phyloP scores from a whole-genome alignment of 2,113 vertebrate genomes.

The Shinisaurus crocodilurus region DNA sequence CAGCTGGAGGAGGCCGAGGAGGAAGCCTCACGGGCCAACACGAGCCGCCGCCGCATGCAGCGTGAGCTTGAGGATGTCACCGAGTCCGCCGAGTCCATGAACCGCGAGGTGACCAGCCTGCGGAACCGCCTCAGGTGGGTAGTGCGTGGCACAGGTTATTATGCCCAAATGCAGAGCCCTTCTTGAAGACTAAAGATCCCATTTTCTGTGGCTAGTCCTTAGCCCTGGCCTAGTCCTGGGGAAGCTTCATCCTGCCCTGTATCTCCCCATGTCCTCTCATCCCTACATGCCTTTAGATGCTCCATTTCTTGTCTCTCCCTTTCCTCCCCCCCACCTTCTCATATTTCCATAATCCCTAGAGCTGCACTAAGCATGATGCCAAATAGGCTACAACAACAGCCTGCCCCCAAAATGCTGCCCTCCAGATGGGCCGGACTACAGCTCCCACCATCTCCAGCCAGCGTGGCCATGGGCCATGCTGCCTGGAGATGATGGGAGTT shows the following conservation, averaged over 20 bases:
- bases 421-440: too few relatives aligned
- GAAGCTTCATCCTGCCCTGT: neutral
- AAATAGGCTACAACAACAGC: neutral
- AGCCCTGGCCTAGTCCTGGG: neutral
- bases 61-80: conserved; percentile 87
- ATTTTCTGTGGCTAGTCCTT: neutral
- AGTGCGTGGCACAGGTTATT: neutral
- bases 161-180: too few relatives aligned
- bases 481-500: too few relatives aligned
- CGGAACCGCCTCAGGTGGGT: conserved; percentile 85
- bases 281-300: neutral
- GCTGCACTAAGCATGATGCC: neutral
- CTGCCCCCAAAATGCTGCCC: too few relatives aligned
- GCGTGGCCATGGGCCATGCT: too few relatives aligned
- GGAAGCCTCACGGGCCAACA: conserved; percentile 83
- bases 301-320: neutral
- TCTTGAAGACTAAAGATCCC: too few relatives aligned
- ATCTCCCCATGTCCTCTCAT: neutral
- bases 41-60: conserved; percentile 84
- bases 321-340: neutral
- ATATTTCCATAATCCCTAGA: neutral
- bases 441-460: too few relatives aligned
- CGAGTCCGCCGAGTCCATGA: conserved; percentile 82
- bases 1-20: conserved; percentile 91
- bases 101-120: conserved; percentile 85